Conservation (phyloP, 2,113 vertebrate genomes). For the Balaenoptera acutorostrata region DNA sequence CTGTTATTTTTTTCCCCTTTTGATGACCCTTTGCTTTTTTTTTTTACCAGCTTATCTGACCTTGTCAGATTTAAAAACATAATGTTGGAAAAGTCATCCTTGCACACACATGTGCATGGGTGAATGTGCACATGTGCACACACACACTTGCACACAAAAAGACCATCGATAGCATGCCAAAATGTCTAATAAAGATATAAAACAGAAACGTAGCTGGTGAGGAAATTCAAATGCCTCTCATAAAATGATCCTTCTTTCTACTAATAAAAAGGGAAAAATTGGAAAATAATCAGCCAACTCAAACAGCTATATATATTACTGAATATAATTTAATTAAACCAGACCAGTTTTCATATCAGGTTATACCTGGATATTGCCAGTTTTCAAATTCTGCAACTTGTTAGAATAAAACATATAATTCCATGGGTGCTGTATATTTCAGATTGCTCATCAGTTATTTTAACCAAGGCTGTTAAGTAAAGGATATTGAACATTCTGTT, state of each 20-base stretch:
- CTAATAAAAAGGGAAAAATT: not conserved
- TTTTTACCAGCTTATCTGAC: conserved; percentile 77
- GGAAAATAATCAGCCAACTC: not conserved
- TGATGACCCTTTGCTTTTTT: conserved; percentile 83
- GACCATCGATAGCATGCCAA: not conserved
- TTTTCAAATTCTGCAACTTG: conserved; percentile 22
- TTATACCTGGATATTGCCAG: not conserved
- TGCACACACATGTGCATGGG: conserved; percentile 36
- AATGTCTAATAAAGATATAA: conserved; percentile 56
- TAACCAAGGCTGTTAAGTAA: not conserved
- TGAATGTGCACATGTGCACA: accelerated
- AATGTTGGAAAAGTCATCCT: conserved; percentile 81
- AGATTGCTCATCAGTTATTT: not conserved
- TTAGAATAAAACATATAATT: not conserved
- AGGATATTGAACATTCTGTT: not conserved
- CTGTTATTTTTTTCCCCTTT: conserved; percentile 87
- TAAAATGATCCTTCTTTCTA: not conserved
- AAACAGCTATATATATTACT: not conserved
- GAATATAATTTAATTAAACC: not conserved
- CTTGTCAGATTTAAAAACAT: conserved; percentile 86
- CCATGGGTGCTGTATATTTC: not conserved
- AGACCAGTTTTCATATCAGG: not conserved
- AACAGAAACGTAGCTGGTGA: conserved; percentile 66
- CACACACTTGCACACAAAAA: not conserved
- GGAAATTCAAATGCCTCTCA: conserved; percentile 32